These are phyloP conservation scores for Tursiops truncatus DNA, from an alignment of 2,113 vertebrate species.

Conservation along the genomic window DNA sequence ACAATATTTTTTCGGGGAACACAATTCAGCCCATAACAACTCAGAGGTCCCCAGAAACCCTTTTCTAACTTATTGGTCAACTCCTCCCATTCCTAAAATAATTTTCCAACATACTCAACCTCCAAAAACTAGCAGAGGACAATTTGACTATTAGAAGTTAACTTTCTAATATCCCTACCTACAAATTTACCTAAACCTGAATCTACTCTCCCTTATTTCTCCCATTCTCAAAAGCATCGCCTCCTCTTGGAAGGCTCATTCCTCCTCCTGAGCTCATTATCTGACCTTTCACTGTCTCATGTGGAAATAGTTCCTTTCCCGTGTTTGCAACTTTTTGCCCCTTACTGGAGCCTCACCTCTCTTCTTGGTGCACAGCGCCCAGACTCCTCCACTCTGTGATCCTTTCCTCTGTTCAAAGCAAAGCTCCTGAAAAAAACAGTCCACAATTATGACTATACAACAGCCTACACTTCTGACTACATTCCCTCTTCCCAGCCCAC, in stretches of 20 bases:
- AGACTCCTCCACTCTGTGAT: neutral
- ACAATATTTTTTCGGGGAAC: neutral
- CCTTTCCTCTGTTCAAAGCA: neutral
- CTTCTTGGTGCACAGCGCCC: neutral
- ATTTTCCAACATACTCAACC: neutral
- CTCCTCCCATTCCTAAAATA: neutral
- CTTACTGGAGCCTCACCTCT: neutral
- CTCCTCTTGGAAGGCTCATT: neutral
- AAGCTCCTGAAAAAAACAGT: neutral
- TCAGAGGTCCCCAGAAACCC: neutral
- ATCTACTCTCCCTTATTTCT: neutral
- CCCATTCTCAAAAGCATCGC: neutral
- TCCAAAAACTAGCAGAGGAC: neutral
- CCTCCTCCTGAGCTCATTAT: neutral
- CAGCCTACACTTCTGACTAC: neutral
- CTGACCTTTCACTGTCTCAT: neutral
- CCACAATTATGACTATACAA: neutral
- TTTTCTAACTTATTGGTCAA: neutral
- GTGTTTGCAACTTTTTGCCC: neutral
- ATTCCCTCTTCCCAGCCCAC: neutral
- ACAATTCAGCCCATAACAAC: neutral
- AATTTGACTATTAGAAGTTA: neutral
- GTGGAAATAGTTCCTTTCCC: neutral
- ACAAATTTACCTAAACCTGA: neutral
- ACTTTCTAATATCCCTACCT: neutral